Evolutionary conservation across 2,113 vertebrate genomes (phyloP).

Genomic region (Labeo catla): DNA sequence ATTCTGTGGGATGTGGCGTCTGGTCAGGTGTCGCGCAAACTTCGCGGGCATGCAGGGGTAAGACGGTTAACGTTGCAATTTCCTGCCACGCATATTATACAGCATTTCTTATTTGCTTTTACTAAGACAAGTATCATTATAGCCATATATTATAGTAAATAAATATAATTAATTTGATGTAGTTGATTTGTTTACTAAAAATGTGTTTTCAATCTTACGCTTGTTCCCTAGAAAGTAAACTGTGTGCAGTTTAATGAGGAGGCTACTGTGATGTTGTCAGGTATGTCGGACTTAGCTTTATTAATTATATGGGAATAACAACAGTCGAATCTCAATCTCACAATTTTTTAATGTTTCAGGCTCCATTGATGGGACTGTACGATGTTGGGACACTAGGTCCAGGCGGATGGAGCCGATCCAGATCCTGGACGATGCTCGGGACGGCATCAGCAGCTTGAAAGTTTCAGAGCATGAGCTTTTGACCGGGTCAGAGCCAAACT

Average conservation of each 20-base stretch:
- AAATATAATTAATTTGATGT: not conserved
- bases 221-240: constrained; percentile 82
- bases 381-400: constrained; percentile 92
- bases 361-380: constrained; percentile 86
- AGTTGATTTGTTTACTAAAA: not conserved
- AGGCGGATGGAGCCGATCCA: constrained; percentile 84
- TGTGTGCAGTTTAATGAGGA: constrained; percentile 94
- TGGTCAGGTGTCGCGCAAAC: constrained; percentile 87
- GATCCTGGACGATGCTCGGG: constrained; percentile 84
- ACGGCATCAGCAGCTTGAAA: constrained; percentile 90
- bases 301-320: not conserved
- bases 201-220: not conserved
- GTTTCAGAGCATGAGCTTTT: constrained; percentile 87
- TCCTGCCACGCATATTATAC: not conserved
- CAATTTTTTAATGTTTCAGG: constrained; percentile 68
- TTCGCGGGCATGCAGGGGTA: constrained; percentile 92
- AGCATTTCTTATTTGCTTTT: not conserved
- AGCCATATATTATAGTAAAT: not conserved
- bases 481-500: constrained; percentile 79
- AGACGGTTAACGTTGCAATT: constrained; percentile 54
- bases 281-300: constrained; percentile 68
- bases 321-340: no score
- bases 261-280: constrained; percentile 88
- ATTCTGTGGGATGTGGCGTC: constrained; percentile 93
- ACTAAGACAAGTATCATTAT: not conserved